Base-by-base conservation (phyloP, 2,888 invertebrate species). In the Drosophila neotestacea region DNA sequence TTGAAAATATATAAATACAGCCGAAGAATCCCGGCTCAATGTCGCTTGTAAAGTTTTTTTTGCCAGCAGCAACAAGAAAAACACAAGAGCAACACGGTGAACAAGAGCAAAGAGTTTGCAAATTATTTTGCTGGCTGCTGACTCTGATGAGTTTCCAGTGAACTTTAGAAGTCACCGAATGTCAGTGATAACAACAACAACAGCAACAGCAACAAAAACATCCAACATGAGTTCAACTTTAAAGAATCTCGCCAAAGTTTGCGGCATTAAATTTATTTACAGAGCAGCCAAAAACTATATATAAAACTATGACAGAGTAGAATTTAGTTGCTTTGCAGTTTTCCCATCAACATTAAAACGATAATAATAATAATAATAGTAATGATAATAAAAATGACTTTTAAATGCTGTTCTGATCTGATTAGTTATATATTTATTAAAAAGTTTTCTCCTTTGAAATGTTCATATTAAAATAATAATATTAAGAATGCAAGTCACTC, bases 141-240 rank as follows among this genome's bases (percentile, higher is more conserved):
- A 55, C 70, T 69, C 62, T 64, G 70, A 73, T 74, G 77, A 67
- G 72, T 76, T 74, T 65, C 69, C 69, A 58, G 59, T 44, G 46
- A 76, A 86, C 85, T 84, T 86, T 66, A 52, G 46, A 69, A 79
- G 80, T 73, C 85, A 77, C 54, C 61, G 76, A 77, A 81, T 86
- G 70, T 60, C 59, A 60, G 60, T 54, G 65, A 74, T 42, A 50
- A 60, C 41, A 30, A 44, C 62, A 70, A 46, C 58, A 41, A 39
- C 56, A 30, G 50, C 32, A 42, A 39, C 50, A 48, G 36, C 54
- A 56, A 11, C 41, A 7, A 61, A 64, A 61, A 56, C 63, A 61
- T 62, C 66, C 79, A 79, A 63, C 48, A 72, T 52, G 32, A 48
- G 46, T 61, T 38, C 30, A 86, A 85, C 59, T 73, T 78, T 61